A percentile compares a stretch with the other conserved stretches of the same genome.
Evolutionary conservation across 1,140 invertebrate genomes (phyloP).

Genomic region (Campodea augens): DNA sequence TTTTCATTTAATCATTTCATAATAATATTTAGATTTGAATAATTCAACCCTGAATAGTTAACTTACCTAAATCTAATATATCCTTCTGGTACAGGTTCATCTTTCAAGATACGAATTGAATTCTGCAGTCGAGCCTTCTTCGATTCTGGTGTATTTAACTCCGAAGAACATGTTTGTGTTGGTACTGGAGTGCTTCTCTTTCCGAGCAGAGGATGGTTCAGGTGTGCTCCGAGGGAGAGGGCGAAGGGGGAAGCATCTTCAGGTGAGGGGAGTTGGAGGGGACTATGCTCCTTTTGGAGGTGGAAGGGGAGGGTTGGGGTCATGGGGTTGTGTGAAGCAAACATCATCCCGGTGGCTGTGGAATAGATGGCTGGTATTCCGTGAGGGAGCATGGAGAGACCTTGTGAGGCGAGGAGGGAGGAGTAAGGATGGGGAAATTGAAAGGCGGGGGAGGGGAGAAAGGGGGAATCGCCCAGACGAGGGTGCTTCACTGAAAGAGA

Average conservation of each 20-base stretch:
- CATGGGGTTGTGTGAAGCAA: neutral
- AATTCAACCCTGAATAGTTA: too few species aligned
- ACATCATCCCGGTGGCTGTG: slow-evolving; percentile 16
- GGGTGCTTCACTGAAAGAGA: too few species aligned
- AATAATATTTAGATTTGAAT: neutral
- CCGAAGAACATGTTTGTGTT: slow-evolving; percentile 15
- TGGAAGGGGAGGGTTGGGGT: neutral
- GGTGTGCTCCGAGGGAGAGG: slow-evolving; percentile 24
- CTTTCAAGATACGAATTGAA: slow-evolving; percentile 61
- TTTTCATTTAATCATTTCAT: neutral
- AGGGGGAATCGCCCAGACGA: too few species aligned
- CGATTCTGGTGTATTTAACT: slow-evolving; percentile 32
- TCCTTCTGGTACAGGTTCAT: slow-evolving; percentile 83
- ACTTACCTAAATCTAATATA: slow-evolving; percentile 58
- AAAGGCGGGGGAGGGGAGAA: slow-evolving; percentile 6
- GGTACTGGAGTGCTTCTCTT: neutral
- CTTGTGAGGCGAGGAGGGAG: slow-evolving; percentile 21
- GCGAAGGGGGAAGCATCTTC: slow-evolving; percentile 20
- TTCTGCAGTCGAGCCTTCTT: slow-evolving; percentile 50
- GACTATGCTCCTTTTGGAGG: neutral
- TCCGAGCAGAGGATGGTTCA: too few species aligned
- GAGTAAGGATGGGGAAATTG: slow-evolving; percentile 9
- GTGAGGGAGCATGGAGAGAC: slow-evolving; percentile 21
- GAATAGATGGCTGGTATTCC: slow-evolving; percentile 22
- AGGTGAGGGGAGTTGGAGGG: neutral